Conservation (phyloP, 92 coral and sea anemone genomes). For the Chrysogorgia sp. region DNA sequence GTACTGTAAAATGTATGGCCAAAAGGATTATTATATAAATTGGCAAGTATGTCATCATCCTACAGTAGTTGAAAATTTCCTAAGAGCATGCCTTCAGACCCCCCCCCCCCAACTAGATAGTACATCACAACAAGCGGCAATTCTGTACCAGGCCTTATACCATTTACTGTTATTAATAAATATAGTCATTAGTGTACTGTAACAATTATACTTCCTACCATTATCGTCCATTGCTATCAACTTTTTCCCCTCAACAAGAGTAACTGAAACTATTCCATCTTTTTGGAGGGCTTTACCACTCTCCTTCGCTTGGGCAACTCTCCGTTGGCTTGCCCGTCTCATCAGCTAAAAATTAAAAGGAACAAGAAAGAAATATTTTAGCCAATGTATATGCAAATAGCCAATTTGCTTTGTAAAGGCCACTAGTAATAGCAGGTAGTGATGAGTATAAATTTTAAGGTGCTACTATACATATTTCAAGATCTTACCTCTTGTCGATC, state of each 20-base stretch:
- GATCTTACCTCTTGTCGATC: conserved; percentile 84
- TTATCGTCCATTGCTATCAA: conserved; percentile 98
- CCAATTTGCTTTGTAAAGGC: background rate
- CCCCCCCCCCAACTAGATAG: too few species aligned
- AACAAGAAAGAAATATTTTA: background rate
- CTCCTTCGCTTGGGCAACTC: conserved; percentile 66
- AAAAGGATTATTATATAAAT: too few species aligned
- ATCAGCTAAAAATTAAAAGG: conserved; percentile 18
- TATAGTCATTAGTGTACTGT: too few species aligned
- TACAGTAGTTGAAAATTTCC: too few species aligned
- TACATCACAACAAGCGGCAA: background rate
- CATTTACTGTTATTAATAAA: too few species aligned
- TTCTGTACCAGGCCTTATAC: too few species aligned
- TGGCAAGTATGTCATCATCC: too few species aligned
- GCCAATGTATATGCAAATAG: background rate
- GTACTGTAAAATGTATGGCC: too few species aligned
- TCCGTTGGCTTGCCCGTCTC: conserved; percentile 40
- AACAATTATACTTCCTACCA: conserved; percentile 70
- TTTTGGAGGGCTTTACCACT: conserved; percentile 82
- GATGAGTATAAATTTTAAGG: conserved; percentile 18
- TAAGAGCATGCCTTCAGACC: too few species aligned
- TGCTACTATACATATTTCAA: background rate
- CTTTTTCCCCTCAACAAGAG: conserved; percentile 92
- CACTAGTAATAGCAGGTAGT: background rate
- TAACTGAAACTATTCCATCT: conserved; percentile 92